phyloP scores from a whole-genome alignment of 2,888 invertebrate genomes.

The Apotomis turbidana region DNA sequence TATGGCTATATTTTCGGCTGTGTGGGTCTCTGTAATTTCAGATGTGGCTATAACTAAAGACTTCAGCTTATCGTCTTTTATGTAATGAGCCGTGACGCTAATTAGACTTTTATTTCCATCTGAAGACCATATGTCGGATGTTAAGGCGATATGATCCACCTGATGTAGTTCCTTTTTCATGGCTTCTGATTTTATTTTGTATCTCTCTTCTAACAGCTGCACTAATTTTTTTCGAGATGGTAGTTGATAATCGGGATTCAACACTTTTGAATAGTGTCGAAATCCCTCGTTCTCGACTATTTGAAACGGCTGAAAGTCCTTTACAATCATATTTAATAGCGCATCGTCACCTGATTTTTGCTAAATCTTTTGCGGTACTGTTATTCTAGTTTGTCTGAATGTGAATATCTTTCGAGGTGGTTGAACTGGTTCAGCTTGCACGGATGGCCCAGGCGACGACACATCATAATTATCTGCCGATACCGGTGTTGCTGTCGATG shows the following conservation, averaged over 20 bases:
- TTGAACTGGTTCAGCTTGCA: slow-evolving; percentile 12
- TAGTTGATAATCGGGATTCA: slow-evolving; percentile 41
- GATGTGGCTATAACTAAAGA: slow-evolving; percentile 6
- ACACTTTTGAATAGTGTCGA: slow-evolving; percentile 33
- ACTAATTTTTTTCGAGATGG: slow-evolving; percentile 34
- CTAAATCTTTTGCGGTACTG: slow-evolving; percentile 41
- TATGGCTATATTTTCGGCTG: slow-evolving; percentile 12
- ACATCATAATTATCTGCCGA: slow-evolving; percentile 23
- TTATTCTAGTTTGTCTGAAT: slow-evolving; percentile 41
- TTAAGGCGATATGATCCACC: slow-evolving; percentile 40
- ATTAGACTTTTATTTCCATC: slow-evolving; percentile 41
- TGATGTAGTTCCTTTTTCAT: slow-evolving; percentile 41
- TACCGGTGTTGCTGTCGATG: slow-evolving; percentile 16
- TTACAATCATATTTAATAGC: slow-evolving; percentile 42
- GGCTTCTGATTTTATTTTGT: slow-evolving; percentile 39
- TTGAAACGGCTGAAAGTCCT: slow-evolving; percentile 42
- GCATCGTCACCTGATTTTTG: slow-evolving; percentile 44
- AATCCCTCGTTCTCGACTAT: slow-evolving; percentile 43
- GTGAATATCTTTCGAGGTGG: slow-evolving; percentile 36
- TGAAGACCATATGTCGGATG: slow-evolving; percentile 42
- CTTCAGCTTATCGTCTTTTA: slow-evolving; percentile 7
- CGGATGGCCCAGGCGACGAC: slow-evolving; percentile 11
- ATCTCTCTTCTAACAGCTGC: slow-evolving; percentile 34
- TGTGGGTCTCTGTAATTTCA: slow-evolving; percentile 4
- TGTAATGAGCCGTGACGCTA: slow-evolving; percentile 42